Evolutionary conservation across 2,888 invertebrate species (phyloP).

Genomic region (Antheraea assamensis): DNA sequence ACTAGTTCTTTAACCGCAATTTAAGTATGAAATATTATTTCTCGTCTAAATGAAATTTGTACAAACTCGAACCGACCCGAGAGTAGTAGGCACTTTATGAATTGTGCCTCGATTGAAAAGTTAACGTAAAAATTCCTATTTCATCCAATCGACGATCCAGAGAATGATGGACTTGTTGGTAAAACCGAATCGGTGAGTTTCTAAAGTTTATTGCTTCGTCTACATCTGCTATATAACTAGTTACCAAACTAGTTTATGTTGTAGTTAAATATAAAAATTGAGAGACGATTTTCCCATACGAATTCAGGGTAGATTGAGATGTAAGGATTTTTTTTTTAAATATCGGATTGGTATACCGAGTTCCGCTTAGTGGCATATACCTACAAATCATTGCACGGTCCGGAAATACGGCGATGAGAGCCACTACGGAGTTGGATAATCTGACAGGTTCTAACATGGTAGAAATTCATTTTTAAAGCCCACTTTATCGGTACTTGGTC

Average conservation of each 20-base stretch:
- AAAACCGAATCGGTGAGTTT: slow-evolving; percentile 1
- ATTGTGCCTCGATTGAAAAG: slow-evolving; percentile 26
- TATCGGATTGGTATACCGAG: no score
- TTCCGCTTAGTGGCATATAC: no score
- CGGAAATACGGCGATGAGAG: no score
- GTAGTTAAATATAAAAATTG: background rate
- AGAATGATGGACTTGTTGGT: slow-evolving; percentile 15
- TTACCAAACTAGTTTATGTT: slow-evolving; percentile 7
- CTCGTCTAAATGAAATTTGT: slow-evolving; percentile 7
- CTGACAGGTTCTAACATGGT: no score
- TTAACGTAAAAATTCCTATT: slow-evolving; percentile 25
- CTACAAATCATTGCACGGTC: no score
- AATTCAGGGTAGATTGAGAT: no score
- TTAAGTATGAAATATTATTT: background rate
- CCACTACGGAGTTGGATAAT: no score
- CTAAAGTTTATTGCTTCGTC: slow-evolving; percentile 10
- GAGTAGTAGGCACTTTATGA: slow-evolving; percentile 24
- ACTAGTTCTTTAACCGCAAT: background rate
- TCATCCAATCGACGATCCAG: slow-evolving; percentile 19
- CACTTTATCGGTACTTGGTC: no score
- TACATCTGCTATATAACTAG: slow-evolving; percentile 6
- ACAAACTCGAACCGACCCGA: background rate
- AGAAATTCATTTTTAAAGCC: no score
- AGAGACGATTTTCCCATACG: no score
- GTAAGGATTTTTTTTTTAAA: no score